phyloP scores from a whole-genome alignment of 1,140 invertebrate genomes.

The Heliconius nattereri region DNA sequence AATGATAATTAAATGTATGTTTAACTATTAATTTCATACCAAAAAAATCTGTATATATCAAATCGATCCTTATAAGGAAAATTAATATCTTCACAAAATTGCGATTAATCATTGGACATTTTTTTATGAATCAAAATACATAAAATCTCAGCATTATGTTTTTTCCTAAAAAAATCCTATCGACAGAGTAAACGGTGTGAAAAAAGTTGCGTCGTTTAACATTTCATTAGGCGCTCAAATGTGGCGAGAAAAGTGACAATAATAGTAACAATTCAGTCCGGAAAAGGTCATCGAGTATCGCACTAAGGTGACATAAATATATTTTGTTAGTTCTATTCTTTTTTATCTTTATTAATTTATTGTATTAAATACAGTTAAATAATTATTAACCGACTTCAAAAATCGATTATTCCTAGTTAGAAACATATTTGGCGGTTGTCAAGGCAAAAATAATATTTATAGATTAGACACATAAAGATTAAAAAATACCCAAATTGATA shows the following conservation, averaged over 20 bases:
- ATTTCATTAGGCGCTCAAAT: constrained; percentile 24
- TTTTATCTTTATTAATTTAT: background rate
- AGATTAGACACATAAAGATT: too few relatives aligned
- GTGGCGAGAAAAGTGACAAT: constrained; percentile 23
- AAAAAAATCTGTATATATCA: background rate
- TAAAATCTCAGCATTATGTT: too few relatives aligned
- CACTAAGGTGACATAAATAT: background rate
- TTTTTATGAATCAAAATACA: too few relatives aligned
- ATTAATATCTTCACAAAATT: background rate
- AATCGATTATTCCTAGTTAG: too few relatives aligned
- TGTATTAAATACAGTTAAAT: background rate
- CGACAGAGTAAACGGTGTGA: background rate
- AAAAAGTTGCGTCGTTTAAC: constrained; percentile 16
- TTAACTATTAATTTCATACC: too few relatives aligned
- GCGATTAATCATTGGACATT: too few relatives aligned
- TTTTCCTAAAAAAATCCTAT: too few relatives aligned
- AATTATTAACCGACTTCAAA: too few relatives aligned
- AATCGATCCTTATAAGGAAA: background rate
- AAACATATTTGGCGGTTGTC: too few relatives aligned
- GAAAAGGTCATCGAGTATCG: background rate
- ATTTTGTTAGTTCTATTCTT: background rate
- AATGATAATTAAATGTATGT: too few relatives aligned
- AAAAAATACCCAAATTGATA: too few relatives aligned
- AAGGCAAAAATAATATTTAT: too few relatives aligned
- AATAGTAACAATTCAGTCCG: background rate